Conservation (phyloP, 2,113 vertebrate species). For the Erythrolamprus reginae region DNA sequence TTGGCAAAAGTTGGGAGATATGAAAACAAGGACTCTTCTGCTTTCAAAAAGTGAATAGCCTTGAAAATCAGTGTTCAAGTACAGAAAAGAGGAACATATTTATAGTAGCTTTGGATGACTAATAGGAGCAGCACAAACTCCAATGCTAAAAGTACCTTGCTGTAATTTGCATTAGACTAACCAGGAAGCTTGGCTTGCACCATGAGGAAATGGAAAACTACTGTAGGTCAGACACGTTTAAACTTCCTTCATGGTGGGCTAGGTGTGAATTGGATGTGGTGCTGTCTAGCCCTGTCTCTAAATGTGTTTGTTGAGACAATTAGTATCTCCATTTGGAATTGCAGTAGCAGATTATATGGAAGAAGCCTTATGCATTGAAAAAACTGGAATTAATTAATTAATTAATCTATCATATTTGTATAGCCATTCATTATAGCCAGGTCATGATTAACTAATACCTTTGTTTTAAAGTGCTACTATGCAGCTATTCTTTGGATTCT, state of each 20-base stretch:
- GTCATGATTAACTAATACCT: background rate
- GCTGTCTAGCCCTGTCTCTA: background rate
- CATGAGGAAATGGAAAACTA: background rate
- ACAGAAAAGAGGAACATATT: background rate
- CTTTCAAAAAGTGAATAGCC: background rate
- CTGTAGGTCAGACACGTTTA: background rate
- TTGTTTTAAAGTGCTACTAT: background rate
- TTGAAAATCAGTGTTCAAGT: background rate
- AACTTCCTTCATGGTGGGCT: background rate
- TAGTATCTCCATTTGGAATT: background rate
- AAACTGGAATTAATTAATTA: background rate
- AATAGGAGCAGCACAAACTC: background rate
- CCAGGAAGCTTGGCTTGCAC: background rate
- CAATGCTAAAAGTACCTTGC: background rate
- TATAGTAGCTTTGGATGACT: background rate
- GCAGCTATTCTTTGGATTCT: background rate
- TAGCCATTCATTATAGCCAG: background rate
- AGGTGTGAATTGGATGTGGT: background rate
- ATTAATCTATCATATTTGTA: background rate
- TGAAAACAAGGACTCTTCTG: background rate
- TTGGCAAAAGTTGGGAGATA: background rate
- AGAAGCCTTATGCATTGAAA: background rate
- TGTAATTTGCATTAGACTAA: background rate
- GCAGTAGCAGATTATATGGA: background rate
- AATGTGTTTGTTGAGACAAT: background rate